A percentile compares a stretch with the other conserved stretches of the same genome.
Conservation (phyloP, 2,797 vertebrate species). For the Capromys pilorides region DNA sequence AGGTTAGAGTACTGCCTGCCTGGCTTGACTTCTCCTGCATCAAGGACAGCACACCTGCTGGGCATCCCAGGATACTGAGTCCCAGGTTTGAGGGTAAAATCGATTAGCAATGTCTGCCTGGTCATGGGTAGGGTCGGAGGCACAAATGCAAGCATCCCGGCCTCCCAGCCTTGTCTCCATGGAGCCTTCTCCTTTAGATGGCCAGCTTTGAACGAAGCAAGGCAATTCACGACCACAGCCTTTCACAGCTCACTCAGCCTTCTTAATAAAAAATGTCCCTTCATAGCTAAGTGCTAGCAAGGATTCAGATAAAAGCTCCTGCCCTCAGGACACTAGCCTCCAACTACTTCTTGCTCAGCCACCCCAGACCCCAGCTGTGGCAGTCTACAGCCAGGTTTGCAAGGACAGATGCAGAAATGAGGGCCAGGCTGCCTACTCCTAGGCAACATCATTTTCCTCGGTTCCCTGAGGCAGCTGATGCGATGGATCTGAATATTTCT, state of each 20-base stretch:
- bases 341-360: neutral
- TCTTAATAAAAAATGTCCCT: neutral
- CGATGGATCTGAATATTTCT: neutral
- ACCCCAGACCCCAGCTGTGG: fast-evolving
- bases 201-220: neutral
- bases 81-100: neutral
- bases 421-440: neutral
- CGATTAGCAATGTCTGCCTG: neutral
- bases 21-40: neutral
- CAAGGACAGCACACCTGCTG: no score
- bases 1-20: neutral
- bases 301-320: neutral
- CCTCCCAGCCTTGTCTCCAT: neutral
- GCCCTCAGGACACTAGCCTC: neutral
- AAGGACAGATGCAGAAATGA: neutral
- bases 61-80: neutral
- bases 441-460: neutral
- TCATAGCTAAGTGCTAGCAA: no score
- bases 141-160: no score
- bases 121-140: neutral
- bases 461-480: neutral
- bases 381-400: neutral
- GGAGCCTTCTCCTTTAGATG: neutral
- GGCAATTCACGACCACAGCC: no score
- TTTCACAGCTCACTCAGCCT: neutral